phyloP scores from a whole-genome alignment of 1,140 invertebrate genomes.

The Camponotus floridanus region DNA sequence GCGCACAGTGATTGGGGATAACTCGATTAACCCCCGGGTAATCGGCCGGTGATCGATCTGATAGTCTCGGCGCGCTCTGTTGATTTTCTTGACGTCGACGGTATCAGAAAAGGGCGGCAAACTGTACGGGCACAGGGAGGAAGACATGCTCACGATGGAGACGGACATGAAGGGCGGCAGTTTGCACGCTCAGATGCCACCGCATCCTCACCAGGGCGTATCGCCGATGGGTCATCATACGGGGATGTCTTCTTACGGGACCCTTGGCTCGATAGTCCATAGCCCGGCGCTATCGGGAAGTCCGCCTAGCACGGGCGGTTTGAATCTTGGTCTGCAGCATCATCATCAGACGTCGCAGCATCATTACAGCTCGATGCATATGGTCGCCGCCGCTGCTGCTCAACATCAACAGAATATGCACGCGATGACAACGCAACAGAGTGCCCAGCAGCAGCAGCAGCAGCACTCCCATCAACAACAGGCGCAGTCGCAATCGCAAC shows the following conservation, averaged over 20 bases:
- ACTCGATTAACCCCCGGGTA: not conserved
- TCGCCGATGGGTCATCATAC: constrained; percentile 88
- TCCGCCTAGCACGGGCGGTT: constrained; percentile 82
- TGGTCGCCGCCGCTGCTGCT: constrained; percentile 84
- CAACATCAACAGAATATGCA: constrained; percentile 83
- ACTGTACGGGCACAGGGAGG: constrained; percentile 90
- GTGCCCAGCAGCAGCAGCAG: constrained; percentile 70
- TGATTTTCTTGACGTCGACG: constrained; percentile 64
- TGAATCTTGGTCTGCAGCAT: constrained; percentile 77
- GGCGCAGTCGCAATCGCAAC: constrained; percentile 77
- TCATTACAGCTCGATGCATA: constrained; percentile 82
- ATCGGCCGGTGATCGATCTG: not conserved
- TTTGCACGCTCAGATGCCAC: constrained; percentile 92
- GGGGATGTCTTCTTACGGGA: constrained; percentile 88
- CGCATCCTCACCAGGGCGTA: constrained; percentile 88
- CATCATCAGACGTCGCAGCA: constrained; percentile 82
- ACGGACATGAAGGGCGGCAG: constrained; percentile 94
- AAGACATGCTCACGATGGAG: constrained; percentile 95
- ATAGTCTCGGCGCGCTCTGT: constrained; percentile 42
- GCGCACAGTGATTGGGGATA: constrained; percentile 10
- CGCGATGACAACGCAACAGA: constrained; percentile 68
- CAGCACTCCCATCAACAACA: constrained; percentile 78
- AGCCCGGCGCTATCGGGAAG: constrained; percentile 88
- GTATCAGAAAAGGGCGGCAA: constrained; percentile 86
- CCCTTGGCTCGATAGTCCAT: constrained; percentile 89